These are phyloP conservation scores for Neosalanx taihuensis DNA, from an alignment of 2,797 vertebrate species.

Conservation along the genomic window DNA sequence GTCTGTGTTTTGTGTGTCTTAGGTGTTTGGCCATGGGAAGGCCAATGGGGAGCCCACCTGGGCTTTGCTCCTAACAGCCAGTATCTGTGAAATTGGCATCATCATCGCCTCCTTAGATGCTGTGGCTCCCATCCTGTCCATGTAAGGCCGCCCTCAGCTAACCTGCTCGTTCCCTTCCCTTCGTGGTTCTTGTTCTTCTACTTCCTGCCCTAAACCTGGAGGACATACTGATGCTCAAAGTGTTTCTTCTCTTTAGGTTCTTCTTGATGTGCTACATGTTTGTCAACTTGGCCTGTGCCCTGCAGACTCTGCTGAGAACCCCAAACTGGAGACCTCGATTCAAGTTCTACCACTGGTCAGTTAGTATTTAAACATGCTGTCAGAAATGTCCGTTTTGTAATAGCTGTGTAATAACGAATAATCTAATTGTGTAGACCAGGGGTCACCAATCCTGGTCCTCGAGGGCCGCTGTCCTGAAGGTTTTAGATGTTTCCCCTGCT, in stretches of 20 bases:
- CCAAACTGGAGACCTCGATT: constrained; percentile 99
- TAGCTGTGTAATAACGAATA: neutral
- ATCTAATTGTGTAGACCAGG: too few relatives aligned
- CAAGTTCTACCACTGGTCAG: constrained; percentile 96
- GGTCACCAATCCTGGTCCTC: too few relatives aligned
- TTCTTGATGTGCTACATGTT: constrained; percentile 99
- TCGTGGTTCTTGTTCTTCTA: neutral
- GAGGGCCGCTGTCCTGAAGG: too few relatives aligned
- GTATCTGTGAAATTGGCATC: constrained; percentile 98
- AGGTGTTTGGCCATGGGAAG: constrained; percentile 98
- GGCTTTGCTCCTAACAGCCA: constrained; percentile 91
- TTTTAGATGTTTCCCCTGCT: too few relatives aligned
- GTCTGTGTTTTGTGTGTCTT: constrained; percentile 22
- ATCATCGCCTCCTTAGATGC: constrained; percentile 96
- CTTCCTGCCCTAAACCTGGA: neutral
- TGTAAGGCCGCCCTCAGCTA: constrained; percentile 73
- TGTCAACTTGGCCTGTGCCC: constrained; percentile 94
- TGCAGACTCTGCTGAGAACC: constrained; percentile 93
- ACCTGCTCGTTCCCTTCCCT: neutral
- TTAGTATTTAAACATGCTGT: neutral
- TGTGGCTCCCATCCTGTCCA: constrained; percentile 97
- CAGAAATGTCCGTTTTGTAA: too few relatives aligned
- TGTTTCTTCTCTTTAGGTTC: constrained; percentile 77
- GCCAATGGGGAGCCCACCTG: constrained; percentile 96
- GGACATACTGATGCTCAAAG: neutral